Conservation (phyloP, 2,113 vertebrate genomes). For the Trochalopteron elliotii region DNA sequence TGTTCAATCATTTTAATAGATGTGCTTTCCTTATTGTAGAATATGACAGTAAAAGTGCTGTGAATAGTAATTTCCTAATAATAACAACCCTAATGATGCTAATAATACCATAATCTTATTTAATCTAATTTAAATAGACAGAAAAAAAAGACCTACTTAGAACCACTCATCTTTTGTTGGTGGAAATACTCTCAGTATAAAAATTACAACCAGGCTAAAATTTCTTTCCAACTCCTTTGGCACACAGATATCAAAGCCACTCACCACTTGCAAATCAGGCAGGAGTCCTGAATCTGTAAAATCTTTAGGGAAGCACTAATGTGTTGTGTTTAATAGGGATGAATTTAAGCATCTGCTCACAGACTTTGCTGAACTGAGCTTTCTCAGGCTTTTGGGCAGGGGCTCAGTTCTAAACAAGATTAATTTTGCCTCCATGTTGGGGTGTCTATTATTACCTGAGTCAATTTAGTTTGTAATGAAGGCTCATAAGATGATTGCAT, state of each 20-base stretch:
- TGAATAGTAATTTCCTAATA: slow-evolving; percentile 48
- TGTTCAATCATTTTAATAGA: slow-evolving; percentile 43
- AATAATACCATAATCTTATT: slow-evolving; percentile 56
- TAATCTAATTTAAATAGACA: slow-evolving; percentile 52
- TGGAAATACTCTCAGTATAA: slow-evolving; percentile 21
- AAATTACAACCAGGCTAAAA: no score
- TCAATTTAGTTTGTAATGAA: neutral
- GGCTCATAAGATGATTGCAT: neutral
- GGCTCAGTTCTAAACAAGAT: neutral
- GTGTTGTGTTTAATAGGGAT: neutral
- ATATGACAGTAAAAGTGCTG: neutral
- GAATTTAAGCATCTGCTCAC: neutral
- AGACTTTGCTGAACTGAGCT: neutral
- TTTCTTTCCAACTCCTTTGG: slow-evolving; percentile 25
- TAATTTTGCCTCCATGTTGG: neutral
- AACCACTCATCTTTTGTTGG: slow-evolving; percentile 26
- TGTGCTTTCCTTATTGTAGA: slow-evolving; percentile 3
- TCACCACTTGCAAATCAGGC: slow-evolving; percentile 1
- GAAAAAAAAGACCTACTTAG: slow-evolving; percentile 38
- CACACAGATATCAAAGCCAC: slow-evolving; percentile 24
- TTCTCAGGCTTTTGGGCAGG: neutral
- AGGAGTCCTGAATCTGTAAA: slow-evolving; percentile 1
- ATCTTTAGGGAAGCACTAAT: slow-evolving; percentile 3
- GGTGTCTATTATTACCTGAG: neutral
- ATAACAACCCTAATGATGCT: slow-evolving; percentile 48